Percentiles rank a stretch among this genome's conserved stretches.
These are phyloP conservation scores for Thalassoma bifasciatum DNA, from an alignment of 2,113 vertebrate species.

Conservation along the genomic window DNA sequence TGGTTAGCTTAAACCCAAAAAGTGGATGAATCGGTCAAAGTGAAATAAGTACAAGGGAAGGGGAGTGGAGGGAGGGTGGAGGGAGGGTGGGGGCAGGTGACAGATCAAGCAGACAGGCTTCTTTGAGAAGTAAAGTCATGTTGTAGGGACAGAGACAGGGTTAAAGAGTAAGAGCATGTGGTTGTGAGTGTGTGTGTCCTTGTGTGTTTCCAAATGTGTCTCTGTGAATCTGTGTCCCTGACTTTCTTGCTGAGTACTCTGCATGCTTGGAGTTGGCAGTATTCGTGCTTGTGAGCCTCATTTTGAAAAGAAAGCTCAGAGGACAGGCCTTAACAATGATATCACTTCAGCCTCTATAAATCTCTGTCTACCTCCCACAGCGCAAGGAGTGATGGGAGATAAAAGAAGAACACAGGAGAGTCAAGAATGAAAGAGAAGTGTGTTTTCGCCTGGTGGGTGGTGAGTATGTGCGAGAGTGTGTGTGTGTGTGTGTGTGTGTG, in stretches of 20 bases:
- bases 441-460: constrained; percentile 61
- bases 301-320: constrained; percentile 45
- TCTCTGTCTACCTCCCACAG: constrained; percentile 66
- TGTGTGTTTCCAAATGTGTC: constrained; percentile 33
- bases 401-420: constrained; percentile 56
- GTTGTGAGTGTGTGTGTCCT: constrained; percentile 23
- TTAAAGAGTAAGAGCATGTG: background rate
- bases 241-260: constrained; percentile 45
- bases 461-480: constrained; percentile 24
- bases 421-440: constrained; percentile 61
- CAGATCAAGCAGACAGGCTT: too few relatives aligned
- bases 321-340: constrained; percentile 69
- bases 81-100: too few relatives aligned
- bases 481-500: too few relatives aligned
- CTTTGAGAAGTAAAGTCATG: too few relatives aligned
- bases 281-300: constrained; percentile 23
- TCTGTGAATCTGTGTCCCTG: constrained; percentile 32
- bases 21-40: too few relatives aligned
- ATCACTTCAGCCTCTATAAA: constrained; percentile 66
- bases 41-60: too few relatives aligned
- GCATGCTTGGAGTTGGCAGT: constrained; percentile 34
- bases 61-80: too few relatives aligned
- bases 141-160: constrained; percentile 56
- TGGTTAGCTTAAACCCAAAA: too few relatives aligned
- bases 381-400: constrained; percentile 51